phyloP scores from a whole-genome alignment of 2,797 vertebrate species.

The Streptopelia turtur region DNA sequence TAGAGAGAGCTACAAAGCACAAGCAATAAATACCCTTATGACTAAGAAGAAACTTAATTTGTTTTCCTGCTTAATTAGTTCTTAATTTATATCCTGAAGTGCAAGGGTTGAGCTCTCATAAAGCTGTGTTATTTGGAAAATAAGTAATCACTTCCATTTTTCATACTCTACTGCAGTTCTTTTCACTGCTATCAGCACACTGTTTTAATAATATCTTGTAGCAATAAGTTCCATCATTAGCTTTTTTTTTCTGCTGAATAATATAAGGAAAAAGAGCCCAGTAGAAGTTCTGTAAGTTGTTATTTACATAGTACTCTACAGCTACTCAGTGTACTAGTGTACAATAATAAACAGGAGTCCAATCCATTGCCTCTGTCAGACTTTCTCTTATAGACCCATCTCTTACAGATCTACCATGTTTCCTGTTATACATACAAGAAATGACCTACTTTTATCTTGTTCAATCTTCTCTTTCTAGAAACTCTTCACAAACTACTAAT shows the following conservation, averaged over 20 bases:
- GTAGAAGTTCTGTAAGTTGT: background rate
- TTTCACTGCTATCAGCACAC: background rate
- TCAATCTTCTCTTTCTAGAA: background rate
- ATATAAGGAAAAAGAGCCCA: background rate
- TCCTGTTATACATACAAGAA: background rate
- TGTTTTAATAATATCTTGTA: background rate
- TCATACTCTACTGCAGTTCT: background rate
- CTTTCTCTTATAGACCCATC: background rate
- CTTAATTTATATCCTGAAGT: constrained; percentile 43
- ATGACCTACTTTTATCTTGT: background rate
- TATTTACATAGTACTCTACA: background rate
- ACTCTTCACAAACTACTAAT: background rate
- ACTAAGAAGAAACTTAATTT: constrained; percentile 36
- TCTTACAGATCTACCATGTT: background rate
- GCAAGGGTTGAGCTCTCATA: background rate
- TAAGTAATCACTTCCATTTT: constrained; percentile 11
- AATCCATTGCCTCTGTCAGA: background rate
- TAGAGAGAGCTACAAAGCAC: background rate
- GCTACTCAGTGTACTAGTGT: background rate
- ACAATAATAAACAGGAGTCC: background rate
- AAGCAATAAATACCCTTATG: background rate
- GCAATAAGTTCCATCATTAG: background rate
- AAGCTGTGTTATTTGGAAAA: background rate
- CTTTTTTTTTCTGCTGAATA: background rate
- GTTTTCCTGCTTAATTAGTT: constrained; percentile 35